Conservation (phyloP, 2,797 vertebrate genomes). For the Parauchenoglanis punctatus region DNA sequence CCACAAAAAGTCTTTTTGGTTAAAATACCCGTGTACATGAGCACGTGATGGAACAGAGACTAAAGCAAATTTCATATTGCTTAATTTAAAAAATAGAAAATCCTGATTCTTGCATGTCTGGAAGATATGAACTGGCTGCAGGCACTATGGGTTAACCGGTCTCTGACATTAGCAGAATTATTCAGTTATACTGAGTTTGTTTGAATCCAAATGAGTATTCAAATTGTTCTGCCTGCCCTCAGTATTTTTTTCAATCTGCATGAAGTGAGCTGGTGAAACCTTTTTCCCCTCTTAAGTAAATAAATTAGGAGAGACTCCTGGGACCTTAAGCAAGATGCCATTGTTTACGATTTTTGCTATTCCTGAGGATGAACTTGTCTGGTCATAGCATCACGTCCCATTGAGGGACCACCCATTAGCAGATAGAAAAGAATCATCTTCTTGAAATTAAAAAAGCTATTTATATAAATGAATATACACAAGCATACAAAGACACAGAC, state of each 20-base stretch:
- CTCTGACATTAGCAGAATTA: conserved; percentile 4
- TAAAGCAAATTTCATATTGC: background rate
- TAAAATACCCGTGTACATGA: background rate
- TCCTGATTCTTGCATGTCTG: conserved; percentile 60
- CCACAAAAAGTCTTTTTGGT: background rate
- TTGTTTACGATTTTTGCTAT: conserved; percentile 57
- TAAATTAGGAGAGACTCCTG: conserved; percentile 58
- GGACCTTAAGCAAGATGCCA: conserved; percentile 61
- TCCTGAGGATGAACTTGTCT: conserved; percentile 51
- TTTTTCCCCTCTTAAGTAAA: conserved; percentile 48
- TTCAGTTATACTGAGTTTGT: conserved; percentile 62
- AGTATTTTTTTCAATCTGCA: conserved; percentile 53
- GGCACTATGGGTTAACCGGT: conserved; percentile 55
- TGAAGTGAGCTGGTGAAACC: conserved; percentile 51
- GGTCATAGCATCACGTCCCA: conserved; percentile 62
- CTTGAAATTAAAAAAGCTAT: conserved; percentile 32
- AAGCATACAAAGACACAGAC: background rate
- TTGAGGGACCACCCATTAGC: background rate
- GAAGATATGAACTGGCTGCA: conserved; percentile 64
- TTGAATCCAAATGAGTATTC: conserved; percentile 77
- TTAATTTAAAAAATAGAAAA: conserved; percentile 47
- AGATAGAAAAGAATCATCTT: conserved; percentile 49
- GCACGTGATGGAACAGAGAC: conserved; percentile 9
- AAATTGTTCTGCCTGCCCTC: conserved; percentile 70
- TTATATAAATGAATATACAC: background rate